Evolutionary conservation across 2,797 vertebrate genomes (phyloP), one percentile per base, ranked within the genome.

Genomic region (Crenuchus spilurus): DNA sequence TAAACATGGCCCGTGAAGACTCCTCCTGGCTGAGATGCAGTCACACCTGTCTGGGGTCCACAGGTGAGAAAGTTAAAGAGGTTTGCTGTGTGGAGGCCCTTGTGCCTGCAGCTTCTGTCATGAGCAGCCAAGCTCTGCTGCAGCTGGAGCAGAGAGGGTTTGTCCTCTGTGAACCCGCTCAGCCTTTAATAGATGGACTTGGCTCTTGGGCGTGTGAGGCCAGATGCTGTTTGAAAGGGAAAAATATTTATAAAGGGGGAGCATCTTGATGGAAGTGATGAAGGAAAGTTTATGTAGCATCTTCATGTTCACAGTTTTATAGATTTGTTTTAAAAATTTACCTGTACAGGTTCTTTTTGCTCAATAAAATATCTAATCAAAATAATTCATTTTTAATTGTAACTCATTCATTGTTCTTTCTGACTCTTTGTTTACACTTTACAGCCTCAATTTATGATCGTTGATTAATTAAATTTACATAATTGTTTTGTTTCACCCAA

Each of bases 11-110:
- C 60, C 20, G 16, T 78, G 61, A 78, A 80, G 82, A 70, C 75
- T 81, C 70, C 77, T 83, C 76, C 79, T 82, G 79, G 81, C 76
- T 68, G n/a, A 72, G 52, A 60, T 70, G 58, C 72, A 77, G 14
- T 84, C 87, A 86, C 91, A 92, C 88, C 92, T 92, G 90, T 88
- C 80, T 80, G 70, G 61, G 75, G 60, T 79, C 76, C 79, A 86
- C 85, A 91, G 86, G 86, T 88, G 86, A 85, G 83, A 72, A 70
- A 72, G 72, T 79, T 70, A 74, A 74, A 76, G 52, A 20, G 28
- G 37, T 73, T 24, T 79, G 74, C 72, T 80, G 61, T n/a, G 24
- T 57, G 39, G 31, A 44, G 51, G 46, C 44, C 35, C 8, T 6
- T 63, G n/a, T 65, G 55, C 41, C 24, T 30, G 46, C 18, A 62